Evolutionary conservation across 2,888 invertebrate species (phyloP).

Genomic region (Mimas tiliae): DNA sequence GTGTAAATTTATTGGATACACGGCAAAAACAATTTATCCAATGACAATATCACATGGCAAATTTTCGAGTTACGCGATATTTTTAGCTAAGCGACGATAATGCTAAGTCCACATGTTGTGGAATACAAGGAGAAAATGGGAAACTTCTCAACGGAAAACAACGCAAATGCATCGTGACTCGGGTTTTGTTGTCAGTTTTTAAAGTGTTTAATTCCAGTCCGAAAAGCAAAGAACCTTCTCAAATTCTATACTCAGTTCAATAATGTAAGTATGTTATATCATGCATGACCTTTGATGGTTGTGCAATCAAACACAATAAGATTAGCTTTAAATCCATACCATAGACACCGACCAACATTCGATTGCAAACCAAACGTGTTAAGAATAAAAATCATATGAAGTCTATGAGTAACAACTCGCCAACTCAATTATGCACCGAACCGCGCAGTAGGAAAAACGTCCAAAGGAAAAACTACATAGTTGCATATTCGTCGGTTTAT

Average conservation of each 20-base stretch:
- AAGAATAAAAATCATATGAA: conserved; percentile 20
- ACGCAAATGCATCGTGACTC: no score
- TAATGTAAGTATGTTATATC: background rate
- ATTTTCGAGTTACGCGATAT: no score
- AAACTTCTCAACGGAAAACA: no score
- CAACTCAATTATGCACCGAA: conserved; percentile 15
- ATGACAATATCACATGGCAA: no score
- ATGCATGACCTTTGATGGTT: background rate
- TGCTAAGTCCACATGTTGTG: background rate
- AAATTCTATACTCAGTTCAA: background rate
- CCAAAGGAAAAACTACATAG: conserved; percentile 21
- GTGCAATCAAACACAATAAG: background rate
- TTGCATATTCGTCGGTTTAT: conserved; percentile 15
- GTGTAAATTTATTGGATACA: no score
- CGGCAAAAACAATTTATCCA: no score
- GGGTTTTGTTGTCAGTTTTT: no score
- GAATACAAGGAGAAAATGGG: no score
- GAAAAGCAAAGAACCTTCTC: background rate
- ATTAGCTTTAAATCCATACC: background rate
- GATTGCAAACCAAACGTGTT: conserved; percentile 11
- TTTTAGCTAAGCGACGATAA: no score
- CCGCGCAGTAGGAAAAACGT: conserved; percentile 7
- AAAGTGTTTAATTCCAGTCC: no score
- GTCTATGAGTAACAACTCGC: background rate
- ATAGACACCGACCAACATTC: background rate